Conservation (phyloP, 2,888 invertebrate genomes). For the Platycnemis pennipes region DNA sequence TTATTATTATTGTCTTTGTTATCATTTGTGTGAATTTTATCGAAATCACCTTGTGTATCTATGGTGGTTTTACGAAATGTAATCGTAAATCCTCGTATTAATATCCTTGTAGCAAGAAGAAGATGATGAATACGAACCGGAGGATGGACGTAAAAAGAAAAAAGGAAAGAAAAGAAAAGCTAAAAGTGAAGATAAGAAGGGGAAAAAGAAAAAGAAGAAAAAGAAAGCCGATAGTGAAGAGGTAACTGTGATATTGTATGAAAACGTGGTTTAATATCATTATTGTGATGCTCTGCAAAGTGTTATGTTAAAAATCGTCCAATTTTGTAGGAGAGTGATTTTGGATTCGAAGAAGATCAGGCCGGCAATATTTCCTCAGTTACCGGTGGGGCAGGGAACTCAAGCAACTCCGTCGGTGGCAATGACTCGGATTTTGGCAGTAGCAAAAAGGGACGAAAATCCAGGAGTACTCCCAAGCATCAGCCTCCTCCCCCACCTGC, state of each 20-base stretch:
- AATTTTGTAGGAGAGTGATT: conserved; percentile 82
- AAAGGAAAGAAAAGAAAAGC: conserved; percentile 97
- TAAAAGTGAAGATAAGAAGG: conserved; percentile 93
- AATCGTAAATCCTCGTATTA: not conserved
- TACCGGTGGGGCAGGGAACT: conserved; percentile 71
- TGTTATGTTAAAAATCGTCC: conserved; percentile 15
- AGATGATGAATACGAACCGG: conserved; percentile 93
- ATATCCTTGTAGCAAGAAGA: conserved; percentile 82
- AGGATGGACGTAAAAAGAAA: conserved; percentile 92
- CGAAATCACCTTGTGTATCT: conserved; percentile 26
- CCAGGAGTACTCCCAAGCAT: conserved; percentile 77
- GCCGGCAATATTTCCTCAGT: conserved; percentile 73
- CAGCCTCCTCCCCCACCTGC: conserved; percentile 79
- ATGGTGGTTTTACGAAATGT: not conserved
- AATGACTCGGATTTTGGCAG: conserved; percentile 89
- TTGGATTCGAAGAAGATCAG: conserved; percentile 75
- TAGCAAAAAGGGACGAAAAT: conserved; percentile 85
- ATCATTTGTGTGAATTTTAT: not conserved
- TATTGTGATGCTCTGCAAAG: not conserved
- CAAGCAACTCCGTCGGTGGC: conserved; percentile 82
- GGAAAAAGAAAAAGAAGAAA: conserved; percentile 96
- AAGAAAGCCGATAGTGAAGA: conserved; percentile 95
- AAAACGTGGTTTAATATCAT: conserved; percentile 87
- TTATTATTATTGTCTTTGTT: conserved; percentile 76
- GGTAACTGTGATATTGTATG: conserved; percentile 82